Percentiles rank a stretch among this genome's conserved stretches.
phyloP scores from a whole-genome alignment of 2,888 invertebrate species.

The Cephus spinipes region DNA sequence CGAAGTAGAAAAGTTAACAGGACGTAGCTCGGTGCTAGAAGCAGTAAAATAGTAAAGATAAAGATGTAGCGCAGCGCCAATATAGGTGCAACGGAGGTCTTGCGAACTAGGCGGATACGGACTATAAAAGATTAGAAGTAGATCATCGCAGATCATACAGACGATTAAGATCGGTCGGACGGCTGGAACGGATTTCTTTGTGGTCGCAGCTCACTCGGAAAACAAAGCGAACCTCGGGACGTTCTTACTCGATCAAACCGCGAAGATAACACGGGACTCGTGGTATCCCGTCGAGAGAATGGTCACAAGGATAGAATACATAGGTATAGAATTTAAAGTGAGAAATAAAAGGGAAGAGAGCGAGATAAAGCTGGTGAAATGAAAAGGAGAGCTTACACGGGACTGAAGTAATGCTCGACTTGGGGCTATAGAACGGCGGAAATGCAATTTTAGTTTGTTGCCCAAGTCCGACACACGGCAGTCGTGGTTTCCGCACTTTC shows the following conservation, averaged over 20 bases:
- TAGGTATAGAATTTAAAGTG: not conserved
- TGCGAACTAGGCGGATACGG: not conserved
- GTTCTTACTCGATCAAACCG: conserved; percentile 2
- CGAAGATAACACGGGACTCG: not conserved
- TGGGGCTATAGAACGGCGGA: not conserved
- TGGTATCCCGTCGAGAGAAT: not conserved
- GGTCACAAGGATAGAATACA: not conserved
- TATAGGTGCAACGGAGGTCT: not conserved
- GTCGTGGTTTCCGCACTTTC: not conserved
- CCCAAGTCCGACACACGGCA: not conserved
- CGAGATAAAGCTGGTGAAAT: not conserved
- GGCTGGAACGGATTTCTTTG: not conserved
- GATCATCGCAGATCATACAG: not conserved
- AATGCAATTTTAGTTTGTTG: conserved; percentile 12
- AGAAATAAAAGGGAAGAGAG: not conserved
- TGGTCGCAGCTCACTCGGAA: not conserved
- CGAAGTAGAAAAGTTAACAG: not conserved
- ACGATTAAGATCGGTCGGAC: not conserved
- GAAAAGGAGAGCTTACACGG: not conserved
- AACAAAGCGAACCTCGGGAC: not conserved
- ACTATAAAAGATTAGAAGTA: not conserved
- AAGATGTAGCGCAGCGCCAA: not conserved
- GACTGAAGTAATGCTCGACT: not conserved
- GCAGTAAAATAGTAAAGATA: not conserved
- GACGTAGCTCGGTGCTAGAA: not conserved